phyloP scores from a whole-genome alignment of 2,888 invertebrate species.

The Hermaeophaga mercurialis region DNA sequence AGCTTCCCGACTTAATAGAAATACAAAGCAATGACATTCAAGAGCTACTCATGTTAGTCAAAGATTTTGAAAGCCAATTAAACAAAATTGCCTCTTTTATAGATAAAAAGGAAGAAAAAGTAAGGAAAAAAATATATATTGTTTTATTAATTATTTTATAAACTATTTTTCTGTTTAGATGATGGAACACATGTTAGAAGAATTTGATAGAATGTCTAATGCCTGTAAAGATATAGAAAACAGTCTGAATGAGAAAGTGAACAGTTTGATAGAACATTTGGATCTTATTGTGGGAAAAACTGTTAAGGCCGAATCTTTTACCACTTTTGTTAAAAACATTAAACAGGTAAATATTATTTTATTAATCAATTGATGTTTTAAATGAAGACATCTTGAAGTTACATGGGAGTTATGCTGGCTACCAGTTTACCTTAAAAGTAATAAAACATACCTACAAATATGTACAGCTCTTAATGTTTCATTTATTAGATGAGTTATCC shows the following conservation, averaged over 20 bases:
- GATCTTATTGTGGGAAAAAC: constrained; percentile 7
- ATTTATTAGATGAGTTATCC: too few species aligned
- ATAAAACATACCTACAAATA: too few species aligned
- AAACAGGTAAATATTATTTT: neutral
- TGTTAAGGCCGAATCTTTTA: neutral
- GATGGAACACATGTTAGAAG: constrained; percentile 7
- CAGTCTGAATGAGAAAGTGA: constrained; percentile 17
- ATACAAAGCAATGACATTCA: constrained; percentile 13
- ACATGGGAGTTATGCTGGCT: neutral
- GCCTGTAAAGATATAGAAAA: constrained; percentile 13
- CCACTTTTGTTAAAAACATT: neutral
- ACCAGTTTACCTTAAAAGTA: too few species aligned
- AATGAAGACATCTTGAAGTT: neutral
- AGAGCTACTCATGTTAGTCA: constrained; percentile 3
- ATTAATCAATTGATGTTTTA: neutral
- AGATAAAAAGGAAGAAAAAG: constrained; percentile 19
- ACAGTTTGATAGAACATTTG: constrained; percentile 8
- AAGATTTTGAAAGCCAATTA: constrained; percentile 21
- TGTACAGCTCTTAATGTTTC: too few species aligned
- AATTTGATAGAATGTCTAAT: constrained; percentile 7
- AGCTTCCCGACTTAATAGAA: constrained; percentile 18
- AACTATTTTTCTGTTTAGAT: too few species aligned
- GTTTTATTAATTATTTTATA: too few species aligned
- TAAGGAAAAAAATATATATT: too few species aligned
- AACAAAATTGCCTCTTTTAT: constrained; percentile 1